These are phyloP conservation scores for Zoanthus sansibaricus DNA, from an alignment of 92 coral and sea anemone genomes.

Conservation along the genomic window DNA sequence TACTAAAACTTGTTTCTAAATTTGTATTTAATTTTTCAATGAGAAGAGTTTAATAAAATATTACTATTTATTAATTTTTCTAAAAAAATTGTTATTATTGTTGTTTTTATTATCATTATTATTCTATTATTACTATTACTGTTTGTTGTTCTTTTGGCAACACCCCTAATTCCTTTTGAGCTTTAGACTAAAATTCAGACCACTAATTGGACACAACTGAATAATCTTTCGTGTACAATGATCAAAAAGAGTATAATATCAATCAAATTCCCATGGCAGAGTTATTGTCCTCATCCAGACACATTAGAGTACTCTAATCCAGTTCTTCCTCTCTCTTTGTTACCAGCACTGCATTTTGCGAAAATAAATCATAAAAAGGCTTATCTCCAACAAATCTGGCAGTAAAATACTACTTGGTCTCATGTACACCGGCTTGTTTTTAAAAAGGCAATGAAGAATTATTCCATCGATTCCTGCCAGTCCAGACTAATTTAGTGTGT, in stretches of 20 bases:
- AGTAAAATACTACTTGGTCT: not conserved
- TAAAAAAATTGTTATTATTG: too few species aligned
- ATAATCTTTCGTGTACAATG: too few species aligned
- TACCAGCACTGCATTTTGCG: constrained; percentile 36
- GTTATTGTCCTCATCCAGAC: constrained; percentile 33
- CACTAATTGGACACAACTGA: too few species aligned
- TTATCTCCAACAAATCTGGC: not conserved
- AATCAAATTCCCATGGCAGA: constrained; percentile 30
- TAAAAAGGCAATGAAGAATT: not conserved
- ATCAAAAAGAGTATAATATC: not conserved
- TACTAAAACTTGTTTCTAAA: not conserved
- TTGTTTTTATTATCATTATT: too few species aligned
- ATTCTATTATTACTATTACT: too few species aligned
- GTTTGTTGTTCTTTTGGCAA: too few species aligned
- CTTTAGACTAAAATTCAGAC: too few species aligned
- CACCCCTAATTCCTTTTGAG: too few species aligned
- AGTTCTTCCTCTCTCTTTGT: constrained; percentile 34
- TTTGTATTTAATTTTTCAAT: not conserved
- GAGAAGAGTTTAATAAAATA: not conserved
- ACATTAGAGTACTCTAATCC: constrained; percentile 33
- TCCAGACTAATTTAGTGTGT: not conserved
- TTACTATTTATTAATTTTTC: too few species aligned
- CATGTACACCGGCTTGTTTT: not conserved
- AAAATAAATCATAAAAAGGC: constrained; percentile 14
- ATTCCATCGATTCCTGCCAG: not conserved